Evolutionary conservation across 2,888 invertebrate species (phyloP).

Genomic region (Syritta pipiens): DNA sequence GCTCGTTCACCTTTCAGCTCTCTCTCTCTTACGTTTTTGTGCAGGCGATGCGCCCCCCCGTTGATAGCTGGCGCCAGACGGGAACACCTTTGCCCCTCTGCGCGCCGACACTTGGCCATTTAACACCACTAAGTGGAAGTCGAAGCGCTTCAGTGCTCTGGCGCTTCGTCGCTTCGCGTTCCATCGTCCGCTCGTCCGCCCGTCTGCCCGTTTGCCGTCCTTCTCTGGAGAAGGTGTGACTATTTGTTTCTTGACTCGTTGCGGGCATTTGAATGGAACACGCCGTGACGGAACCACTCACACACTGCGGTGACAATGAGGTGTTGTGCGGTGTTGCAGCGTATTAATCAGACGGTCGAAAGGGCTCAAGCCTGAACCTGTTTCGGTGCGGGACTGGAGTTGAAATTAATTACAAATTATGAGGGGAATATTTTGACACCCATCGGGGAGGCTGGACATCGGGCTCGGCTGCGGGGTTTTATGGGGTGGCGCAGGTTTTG

Average conservation of each 20-base stretch:
- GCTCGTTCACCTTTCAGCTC: too few species aligned
- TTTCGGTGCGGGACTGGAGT: constrained; percentile 2
- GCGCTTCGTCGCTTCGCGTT: constrained; percentile 22
- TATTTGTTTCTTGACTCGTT: constrained; percentile 56
- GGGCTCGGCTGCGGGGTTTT: constrained; percentile 20
- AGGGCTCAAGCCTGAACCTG: constrained; percentile 37
- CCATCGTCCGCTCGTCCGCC: not conserved
- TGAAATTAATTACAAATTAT: constrained; percentile 59
- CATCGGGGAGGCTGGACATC: constrained; percentile 48
- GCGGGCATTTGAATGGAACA: constrained; percentile 46
- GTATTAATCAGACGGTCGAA: constrained; percentile 56
- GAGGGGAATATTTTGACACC: constrained; percentile 57
- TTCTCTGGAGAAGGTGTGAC: constrained; percentile 57
- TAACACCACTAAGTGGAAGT: constrained; percentile 66
- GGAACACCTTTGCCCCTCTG: constrained; percentile 63
- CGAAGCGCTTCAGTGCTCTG: too few species aligned
- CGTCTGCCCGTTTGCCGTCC: not conserved
- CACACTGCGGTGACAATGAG: constrained; percentile 47
- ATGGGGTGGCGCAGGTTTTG: constrained; percentile 20
- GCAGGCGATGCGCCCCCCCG: constrained; percentile 48
- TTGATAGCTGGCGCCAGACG: constrained; percentile 67
- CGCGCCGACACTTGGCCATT: constrained; percentile 65
- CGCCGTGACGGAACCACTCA: constrained; percentile 12
- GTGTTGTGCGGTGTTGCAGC: constrained; percentile 60
- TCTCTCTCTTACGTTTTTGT: too few species aligned